Evolutionary conservation across 2,888 invertebrate genomes (phyloP), one percentile per base, ranked within the genome.

Genomic region (Drosophila aldrichi): DNA sequence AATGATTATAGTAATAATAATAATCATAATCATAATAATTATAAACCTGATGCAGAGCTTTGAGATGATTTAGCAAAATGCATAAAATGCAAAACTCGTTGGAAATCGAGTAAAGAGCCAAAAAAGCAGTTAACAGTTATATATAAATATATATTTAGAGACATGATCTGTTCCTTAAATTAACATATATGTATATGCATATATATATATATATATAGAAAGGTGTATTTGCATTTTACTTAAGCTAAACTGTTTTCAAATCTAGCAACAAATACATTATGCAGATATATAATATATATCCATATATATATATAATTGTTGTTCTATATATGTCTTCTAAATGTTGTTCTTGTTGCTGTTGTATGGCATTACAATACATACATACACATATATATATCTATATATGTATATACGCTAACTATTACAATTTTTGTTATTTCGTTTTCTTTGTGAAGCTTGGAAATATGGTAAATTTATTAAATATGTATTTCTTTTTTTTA

Each of bases 11-110:
- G 54, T 77, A 67, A 58, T 51, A 9, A 34, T 52, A 52, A 52
- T 34, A 20, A 55, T 41, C 49, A 54, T 59, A 62, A 58, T 55
- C 41, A 63, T 75, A 63, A 67, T 43, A 63, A 59, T 55, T 43
- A 61, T 76, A 73, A 67, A 77, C 76, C 79, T 77, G 76, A 77
- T 74, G 74, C 62, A 63, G 68, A 59, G 64, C 69, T 78, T 74
- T 78, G 65, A 65, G 76, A 62, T 78, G 56, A 64, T 65, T 25
- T 61, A 62, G 74, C 78, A 58, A 73, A 77, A 76, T 76, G 78
- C 78, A 77, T 48, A 49, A 49, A 49, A 49, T 49, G 48, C 48
- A 49, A 49, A 76, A 73, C 78, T 76, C 78, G 77, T 77, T 73
- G 76, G 76, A 64, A 71, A 58, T 65, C 61, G 76, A 64, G 56